Evolutionary conservation across 2,888 invertebrate species (phyloP).

Genomic region (Scaptomyza parva): DNA sequence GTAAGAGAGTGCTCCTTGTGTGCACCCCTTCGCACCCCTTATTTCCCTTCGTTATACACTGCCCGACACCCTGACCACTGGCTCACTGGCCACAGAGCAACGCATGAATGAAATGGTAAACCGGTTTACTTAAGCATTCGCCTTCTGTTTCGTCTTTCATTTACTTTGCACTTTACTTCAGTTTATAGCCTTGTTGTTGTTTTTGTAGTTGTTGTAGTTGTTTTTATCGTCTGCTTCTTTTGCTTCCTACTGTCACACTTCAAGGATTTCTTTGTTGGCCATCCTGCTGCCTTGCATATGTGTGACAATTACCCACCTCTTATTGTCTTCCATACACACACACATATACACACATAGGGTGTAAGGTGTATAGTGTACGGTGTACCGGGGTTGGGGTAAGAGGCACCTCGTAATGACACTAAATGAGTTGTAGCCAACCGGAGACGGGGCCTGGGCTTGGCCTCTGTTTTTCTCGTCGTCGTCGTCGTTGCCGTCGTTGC

Average conservation of each 20-base stretch:
- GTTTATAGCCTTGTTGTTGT: constrained; percentile 35
- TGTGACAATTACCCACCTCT: constrained; percentile 76
- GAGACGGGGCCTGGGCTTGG: constrained; percentile 56
- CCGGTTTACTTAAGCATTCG: constrained; percentile 60
- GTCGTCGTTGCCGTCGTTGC: constrained; percentile 44
- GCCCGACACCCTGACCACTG: constrained; percentile 40
- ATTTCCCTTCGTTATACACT: constrained; percentile 36
- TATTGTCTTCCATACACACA: constrained; percentile 39
- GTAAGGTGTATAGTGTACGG: background rate
- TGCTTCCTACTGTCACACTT: constrained; percentile 81
- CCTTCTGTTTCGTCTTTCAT: constrained; percentile 67
- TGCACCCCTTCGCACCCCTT: background rate
- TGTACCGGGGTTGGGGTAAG: background rate
- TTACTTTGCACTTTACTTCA: constrained; percentile 71
- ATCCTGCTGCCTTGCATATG: constrained; percentile 68
- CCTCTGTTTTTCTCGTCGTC: constrained; percentile 47
- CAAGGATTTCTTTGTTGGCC: constrained; percentile 81
- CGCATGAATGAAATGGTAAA: constrained; percentile 77
- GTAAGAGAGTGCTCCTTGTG: constrained; percentile 21
- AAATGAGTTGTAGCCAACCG: constrained; percentile 75
- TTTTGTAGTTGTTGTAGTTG: constrained; percentile 27
- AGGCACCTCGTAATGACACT: constrained; percentile 67
- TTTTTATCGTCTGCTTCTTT: constrained; percentile 14
- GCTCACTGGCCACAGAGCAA: constrained; percentile 45
- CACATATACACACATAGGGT: background rate